A percentile compares a stretch with the other conserved stretches of the same genome.
These are phyloP conservation scores for Gymnoscelis rufifasciata DNA, from an alignment of 2,888 invertebrate species.

Conservation along the genomic window DNA sequence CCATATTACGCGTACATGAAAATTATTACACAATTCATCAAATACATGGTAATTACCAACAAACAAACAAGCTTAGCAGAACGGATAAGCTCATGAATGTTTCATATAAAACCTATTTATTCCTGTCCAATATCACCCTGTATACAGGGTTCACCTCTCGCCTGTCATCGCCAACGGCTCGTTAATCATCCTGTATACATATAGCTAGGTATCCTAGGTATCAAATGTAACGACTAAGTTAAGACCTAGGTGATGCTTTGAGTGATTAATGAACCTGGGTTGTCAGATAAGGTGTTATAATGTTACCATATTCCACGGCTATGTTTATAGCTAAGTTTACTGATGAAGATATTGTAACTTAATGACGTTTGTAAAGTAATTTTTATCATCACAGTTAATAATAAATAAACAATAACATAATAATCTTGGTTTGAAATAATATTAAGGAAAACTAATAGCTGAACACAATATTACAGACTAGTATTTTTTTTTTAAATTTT, in stretches of 20 bases:
- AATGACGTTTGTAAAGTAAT: no score
- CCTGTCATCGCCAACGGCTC: constrained; percentile 64
- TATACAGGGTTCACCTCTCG: constrained; percentile 54
- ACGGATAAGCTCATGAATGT: constrained; percentile 22
- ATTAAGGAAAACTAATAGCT: no score
- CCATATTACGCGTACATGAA: no score
- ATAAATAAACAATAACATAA: no score
- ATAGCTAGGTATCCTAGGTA: no score
- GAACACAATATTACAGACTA: no score
- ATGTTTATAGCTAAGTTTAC: no score
- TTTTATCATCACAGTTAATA: no score
- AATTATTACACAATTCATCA: no score
- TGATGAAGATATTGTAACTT: no score
- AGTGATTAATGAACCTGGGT: constrained; percentile 25
- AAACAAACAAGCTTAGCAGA: neutral
- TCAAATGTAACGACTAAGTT: constrained; percentile 51
- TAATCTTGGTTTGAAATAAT: no score
- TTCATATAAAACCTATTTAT: constrained; percentile 26
- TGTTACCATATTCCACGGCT: neutral
- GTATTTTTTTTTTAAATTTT: no score
- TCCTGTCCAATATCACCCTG: constrained; percentile 37
- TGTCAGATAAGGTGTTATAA: constrained; percentile 6
- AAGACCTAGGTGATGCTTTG: constrained; percentile 29
- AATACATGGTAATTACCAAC: neutral
- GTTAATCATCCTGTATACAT: constrained; percentile 64